These are phyloP conservation scores for Macrotrachela quadricornifera DNA, from an alignment of 1,140 invertebrate species.

Conservation along the genomic window DNA sequence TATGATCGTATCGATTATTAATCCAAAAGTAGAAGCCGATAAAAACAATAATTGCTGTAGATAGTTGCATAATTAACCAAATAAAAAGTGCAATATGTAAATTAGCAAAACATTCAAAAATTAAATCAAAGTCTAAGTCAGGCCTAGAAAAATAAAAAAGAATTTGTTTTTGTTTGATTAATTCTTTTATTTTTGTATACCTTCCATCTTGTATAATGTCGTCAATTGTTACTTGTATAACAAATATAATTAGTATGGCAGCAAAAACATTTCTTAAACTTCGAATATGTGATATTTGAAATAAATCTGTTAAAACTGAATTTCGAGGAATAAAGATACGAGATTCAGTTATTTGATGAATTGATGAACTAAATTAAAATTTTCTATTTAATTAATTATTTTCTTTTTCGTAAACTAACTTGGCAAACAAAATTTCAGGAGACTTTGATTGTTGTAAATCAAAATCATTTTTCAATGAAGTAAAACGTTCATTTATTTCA, in stretches of 20 bases:
- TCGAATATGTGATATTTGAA: slow-evolving; percentile 52
- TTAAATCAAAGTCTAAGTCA: slow-evolving; percentile 35
- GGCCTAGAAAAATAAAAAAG: slow-evolving; percentile 15
- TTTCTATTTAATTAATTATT: too few species aligned
- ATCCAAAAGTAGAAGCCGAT: slow-evolving; percentile 37
- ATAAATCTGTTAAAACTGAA: slow-evolving; percentile 34
- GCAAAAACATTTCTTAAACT: slow-evolving; percentile 63
- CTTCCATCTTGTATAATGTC: slow-evolving; percentile 50
- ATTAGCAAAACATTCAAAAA: slow-evolving; percentile 36
- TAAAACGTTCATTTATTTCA: too few species aligned
- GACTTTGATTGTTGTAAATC: too few species aligned
- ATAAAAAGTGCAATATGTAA: slow-evolving; percentile 34
- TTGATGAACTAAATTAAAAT: too few species aligned
- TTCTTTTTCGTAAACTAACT: too few species aligned
- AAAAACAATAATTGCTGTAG: slow-evolving; percentile 33
- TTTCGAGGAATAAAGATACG: slow-evolving; percentile 4
- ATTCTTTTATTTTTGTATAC: slow-evolving; percentile 34
- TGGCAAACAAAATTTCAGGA: too few species aligned
- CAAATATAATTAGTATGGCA: slow-evolving; percentile 50
- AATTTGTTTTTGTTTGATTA: too few species aligned
- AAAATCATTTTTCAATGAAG: too few species aligned
- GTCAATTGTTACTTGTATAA: slow-evolving; percentile 45
- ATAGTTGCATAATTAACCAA: slow-evolving; percentile 37
- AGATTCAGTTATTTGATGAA: too few species aligned
- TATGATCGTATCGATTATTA: background rate